A percentile compares a stretch with the other conserved stretches of the same genome.
Conservation (phyloP, 1,140 invertebrate species). For the Ceratina japonica region DNA sequence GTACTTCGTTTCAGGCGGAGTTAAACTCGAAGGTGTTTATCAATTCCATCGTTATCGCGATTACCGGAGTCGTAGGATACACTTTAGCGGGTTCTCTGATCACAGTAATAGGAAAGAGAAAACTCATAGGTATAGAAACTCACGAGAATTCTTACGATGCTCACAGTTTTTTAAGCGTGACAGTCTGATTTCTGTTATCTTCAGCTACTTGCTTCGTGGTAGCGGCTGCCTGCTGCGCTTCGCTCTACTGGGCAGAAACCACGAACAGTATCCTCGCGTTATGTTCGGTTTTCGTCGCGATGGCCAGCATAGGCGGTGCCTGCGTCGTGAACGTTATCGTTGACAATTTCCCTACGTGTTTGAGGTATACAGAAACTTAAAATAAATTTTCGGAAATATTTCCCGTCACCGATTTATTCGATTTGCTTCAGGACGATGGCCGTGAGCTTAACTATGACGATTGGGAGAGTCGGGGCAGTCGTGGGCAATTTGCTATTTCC, state of each 20-base stretch:
- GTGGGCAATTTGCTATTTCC: conserved; percentile 77
- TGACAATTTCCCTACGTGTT: conserved; percentile 71
- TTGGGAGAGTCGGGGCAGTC: conserved; percentile 75
- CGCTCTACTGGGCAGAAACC: conserved; percentile 70
- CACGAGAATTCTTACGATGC: background rate
- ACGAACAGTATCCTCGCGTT: conserved; percentile 69
- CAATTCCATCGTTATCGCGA: conserved; percentile 76
- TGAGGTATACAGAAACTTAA: conserved; percentile 63
- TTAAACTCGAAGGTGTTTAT: conserved; percentile 73
- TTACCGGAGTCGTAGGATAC: conserved; percentile 73
- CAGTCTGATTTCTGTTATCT: conserved; percentile 15
- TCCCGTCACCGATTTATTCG: conserved; percentile 6
- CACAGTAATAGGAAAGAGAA: conserved; percentile 73
- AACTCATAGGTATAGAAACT: conserved; percentile 68
- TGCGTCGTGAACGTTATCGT: conserved; percentile 73
- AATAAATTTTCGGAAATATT: background rate
- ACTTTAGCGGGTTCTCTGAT: conserved; percentile 73
- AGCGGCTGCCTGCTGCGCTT: conserved; percentile 68
- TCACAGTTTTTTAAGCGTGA: too few species aligned
- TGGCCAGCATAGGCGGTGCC: conserved; percentile 73
- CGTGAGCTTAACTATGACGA: conserved; percentile 73
- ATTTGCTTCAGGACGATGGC: conserved; percentile 76
- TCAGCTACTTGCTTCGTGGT: conserved; percentile 70
- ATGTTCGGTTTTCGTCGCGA: conserved; percentile 72
- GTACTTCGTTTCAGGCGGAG: conserved; percentile 51